A percentile compares a stretch with the other conserved stretches of the same genome.
These are phyloP conservation scores for Poeciliopsis retropinna DNA, from an alignment of 2,113 vertebrate species.

Conservation along the genomic window DNA sequence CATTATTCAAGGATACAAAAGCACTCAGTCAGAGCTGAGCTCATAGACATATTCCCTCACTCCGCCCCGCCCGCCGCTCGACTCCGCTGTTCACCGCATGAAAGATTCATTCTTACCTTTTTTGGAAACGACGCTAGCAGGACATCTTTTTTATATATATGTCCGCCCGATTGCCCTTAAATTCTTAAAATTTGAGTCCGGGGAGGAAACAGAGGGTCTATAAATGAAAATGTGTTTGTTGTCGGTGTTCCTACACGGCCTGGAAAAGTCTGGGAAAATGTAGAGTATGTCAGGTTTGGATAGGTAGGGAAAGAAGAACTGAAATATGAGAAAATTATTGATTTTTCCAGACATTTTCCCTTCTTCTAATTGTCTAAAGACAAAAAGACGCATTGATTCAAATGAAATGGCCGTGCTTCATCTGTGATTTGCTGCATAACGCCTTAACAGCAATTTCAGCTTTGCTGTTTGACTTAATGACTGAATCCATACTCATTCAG, in stretches of 20 bases:
- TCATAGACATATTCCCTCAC: conserved; percentile 48
- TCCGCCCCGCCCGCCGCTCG: not conserved
- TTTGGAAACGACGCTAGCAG: conserved; percentile 30
- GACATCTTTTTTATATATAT: conserved; percentile 9
- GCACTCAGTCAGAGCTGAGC: conserved; percentile 70
- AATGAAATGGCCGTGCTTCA: not conserved
- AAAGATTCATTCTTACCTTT: conserved; percentile 57
- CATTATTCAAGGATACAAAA: conserved; percentile 77
- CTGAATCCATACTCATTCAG: not conserved
- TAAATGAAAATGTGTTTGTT: conserved; percentile 3
- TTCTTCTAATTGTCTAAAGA: not conserved
- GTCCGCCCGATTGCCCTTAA: conserved; percentile 46
- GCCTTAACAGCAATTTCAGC: not conserved
- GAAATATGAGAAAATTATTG: not conserved
- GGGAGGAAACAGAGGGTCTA: conserved; percentile 19
- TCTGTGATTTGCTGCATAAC: not conserved
- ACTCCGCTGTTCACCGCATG: conserved; percentile 38
- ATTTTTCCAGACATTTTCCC: not conserved
- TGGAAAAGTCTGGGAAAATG: not conserved
- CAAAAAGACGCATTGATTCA: not conserved
- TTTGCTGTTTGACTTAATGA: not conserved
- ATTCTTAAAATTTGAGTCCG: conserved; percentile 29
- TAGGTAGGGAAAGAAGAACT: not conserved
- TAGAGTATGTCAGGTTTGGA: not conserved
- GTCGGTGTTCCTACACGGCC: not conserved